phyloP scores from a whole-genome alignment of 1,140 invertebrate genomes.

The Caenorhabditis briggsae region DNA sequence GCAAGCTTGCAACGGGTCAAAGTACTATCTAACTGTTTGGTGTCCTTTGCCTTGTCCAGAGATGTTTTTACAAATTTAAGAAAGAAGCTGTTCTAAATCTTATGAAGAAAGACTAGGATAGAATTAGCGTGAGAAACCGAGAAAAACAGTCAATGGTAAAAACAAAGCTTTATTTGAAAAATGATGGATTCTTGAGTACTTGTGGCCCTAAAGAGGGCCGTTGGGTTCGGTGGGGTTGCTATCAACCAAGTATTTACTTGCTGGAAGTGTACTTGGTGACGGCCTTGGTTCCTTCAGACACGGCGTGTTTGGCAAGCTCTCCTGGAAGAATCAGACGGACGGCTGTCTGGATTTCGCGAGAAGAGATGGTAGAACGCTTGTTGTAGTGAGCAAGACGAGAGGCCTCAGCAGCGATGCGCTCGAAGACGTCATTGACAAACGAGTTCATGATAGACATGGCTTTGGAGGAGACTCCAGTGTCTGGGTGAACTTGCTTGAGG shows the following conservation, averaged over 20 bases:
- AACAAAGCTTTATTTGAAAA: too few species aligned
- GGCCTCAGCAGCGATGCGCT: conserved; percentile 83
- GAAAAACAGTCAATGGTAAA: too few species aligned
- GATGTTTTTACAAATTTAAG: too few species aligned
- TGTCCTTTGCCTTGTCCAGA: too few species aligned
- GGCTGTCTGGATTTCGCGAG: conserved; percentile 76
- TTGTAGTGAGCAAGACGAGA: conserved; percentile 84
- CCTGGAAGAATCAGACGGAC: conserved; percentile 75
- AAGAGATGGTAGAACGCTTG: conserved; percentile 81
- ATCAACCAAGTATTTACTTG: conserved; percentile 37
- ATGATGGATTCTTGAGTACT: not conserved
- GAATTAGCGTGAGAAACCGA: too few species aligned
- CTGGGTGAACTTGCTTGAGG: conserved; percentile 78
- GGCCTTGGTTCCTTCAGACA: conserved; percentile 79
- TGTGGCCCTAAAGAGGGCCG: conserved; percentile 72
- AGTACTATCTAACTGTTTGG: too few species aligned
- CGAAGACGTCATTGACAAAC: conserved; percentile 83
- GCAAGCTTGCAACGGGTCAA: too few species aligned
- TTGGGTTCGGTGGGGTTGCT: conserved; percentile 78
- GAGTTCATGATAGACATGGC: conserved; percentile 83
- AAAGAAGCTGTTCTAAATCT: too few species aligned
- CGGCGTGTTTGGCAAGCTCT: conserved; percentile 79
- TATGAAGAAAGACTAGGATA: too few species aligned
- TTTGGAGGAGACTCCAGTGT: conserved; percentile 80
- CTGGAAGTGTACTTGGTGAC: conserved; percentile 78